A percentile compares a stretch with the other conserved stretches of the same genome.
Conservation (phyloP, 2,113 vertebrate genomes). For the Cochlearius cochlearius region DNA sequence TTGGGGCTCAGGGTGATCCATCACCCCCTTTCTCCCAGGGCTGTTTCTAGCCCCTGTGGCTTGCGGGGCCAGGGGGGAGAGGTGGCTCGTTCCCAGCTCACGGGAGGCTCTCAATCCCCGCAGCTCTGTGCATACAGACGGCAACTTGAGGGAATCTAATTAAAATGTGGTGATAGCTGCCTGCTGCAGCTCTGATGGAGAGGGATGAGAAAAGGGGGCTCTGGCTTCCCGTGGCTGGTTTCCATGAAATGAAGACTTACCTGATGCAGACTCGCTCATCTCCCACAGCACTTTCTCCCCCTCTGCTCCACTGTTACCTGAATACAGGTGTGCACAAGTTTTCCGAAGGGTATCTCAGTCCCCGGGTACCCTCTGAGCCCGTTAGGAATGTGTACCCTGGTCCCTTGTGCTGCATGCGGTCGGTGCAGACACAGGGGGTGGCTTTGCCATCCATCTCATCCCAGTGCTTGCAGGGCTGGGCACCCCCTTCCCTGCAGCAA, state of each 20-base stretch:
- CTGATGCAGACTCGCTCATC: background rate
- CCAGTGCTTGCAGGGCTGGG: fast-evolving
- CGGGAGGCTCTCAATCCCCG: background rate
- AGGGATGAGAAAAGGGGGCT: background rate
- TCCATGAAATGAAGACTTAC: background rate
- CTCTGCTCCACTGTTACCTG: background rate
- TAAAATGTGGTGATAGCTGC: background rate
- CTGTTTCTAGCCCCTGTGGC: background rate
- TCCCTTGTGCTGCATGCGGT: background rate
- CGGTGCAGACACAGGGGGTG: background rate
- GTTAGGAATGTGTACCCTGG: fast-evolving
- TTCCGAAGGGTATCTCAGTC: background rate
- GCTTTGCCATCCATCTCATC: background rate
- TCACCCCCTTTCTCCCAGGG: background rate
- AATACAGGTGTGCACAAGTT: background rate
- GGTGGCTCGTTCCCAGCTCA: background rate
- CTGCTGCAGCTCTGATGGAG: background rate
- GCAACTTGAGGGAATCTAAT: background rate
- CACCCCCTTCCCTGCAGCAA: background rate
- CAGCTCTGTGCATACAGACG: background rate
- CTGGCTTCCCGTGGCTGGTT: background rate
- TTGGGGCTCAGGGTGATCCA: background rate
- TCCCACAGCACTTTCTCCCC: background rate
- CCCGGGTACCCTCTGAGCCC: background rate
- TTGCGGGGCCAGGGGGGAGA: background rate